phyloP scores from a whole-genome alignment of 2,113 vertebrate genomes.

The Spizaetus ornatus region DNA sequence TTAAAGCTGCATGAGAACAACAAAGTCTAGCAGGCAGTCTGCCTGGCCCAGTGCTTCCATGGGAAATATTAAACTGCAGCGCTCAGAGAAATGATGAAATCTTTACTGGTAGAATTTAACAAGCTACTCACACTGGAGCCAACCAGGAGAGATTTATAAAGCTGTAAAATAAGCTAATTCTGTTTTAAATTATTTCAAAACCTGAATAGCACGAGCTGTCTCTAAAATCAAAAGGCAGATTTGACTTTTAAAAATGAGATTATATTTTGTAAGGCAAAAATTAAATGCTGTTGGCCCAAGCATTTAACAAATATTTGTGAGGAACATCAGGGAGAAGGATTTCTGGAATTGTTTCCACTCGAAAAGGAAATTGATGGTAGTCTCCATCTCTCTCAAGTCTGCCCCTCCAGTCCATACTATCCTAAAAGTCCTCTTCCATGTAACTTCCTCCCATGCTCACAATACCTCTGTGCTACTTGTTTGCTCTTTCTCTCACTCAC shows the following conservation, averaged over 20 bases:
- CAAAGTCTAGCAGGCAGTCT: not conserved
- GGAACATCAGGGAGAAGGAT: not conserved
- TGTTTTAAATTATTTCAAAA: conserved; percentile 32
- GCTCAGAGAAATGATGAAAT: conserved; percentile 15
- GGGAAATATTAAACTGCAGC: not conserved
- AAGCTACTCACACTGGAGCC: not conserved
- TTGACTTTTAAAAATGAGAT: not conserved
- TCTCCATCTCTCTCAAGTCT: not conserved
- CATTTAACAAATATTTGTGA: not conserved
- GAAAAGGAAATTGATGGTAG: not conserved
- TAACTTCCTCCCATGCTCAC: not conserved
- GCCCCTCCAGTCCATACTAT: not conserved
- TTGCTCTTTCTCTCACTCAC: not conserved
- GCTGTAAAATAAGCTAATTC: conserved; percentile 14
- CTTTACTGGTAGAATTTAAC: conserved; percentile 29
- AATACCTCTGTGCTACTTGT: fast-evolving
- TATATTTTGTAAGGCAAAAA: not conserved
- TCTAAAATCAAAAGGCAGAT: conserved; percentile 25
- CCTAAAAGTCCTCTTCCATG: not conserved
- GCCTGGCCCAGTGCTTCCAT: not conserved
- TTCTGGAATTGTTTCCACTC: not conserved
- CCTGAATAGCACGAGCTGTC: not conserved
- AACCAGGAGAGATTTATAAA: conserved; percentile 35
- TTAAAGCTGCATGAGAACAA: not conserved
- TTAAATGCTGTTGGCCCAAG: not conserved